phyloP scores from a whole-genome alignment of 2,888 invertebrate genomes.

The Brenthis daphne region DNA sequence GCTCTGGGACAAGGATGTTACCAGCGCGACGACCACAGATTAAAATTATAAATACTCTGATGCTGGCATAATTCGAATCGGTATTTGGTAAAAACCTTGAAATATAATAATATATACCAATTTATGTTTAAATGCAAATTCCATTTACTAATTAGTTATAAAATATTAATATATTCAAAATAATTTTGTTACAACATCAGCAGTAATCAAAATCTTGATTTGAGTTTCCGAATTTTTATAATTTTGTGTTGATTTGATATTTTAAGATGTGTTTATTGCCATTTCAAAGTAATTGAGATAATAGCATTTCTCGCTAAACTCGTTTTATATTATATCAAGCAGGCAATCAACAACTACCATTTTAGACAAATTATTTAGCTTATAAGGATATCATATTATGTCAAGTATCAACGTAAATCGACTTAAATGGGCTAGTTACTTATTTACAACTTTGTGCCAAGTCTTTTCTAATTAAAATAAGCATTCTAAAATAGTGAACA shows the following conservation, averaged over 20 bases:
- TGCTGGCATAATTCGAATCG: conserved; percentile 1
- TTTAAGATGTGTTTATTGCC: conserved; percentile 14
- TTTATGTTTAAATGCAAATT: not conserved
- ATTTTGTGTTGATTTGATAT: conserved; percentile 8
- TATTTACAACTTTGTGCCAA: no score
- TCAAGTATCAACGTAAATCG: no score
- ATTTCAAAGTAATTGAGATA: conserved; percentile 15
- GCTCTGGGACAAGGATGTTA: conserved; percentile 48
- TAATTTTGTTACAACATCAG: not conserved
- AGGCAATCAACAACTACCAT: conserved; percentile 1
- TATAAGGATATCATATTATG: not conserved
- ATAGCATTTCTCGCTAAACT: conserved; percentile 14
- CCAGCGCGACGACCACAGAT: conserved; percentile 23
- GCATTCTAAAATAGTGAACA: no score
- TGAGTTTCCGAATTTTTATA: not conserved
- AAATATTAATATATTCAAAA: not conserved
- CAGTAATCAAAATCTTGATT: conserved; percentile 4
- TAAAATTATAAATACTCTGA: conserved; percentile 16
- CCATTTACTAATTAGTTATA: not conserved
- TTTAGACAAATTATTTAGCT: conserved; percentile 4
- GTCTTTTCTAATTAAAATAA: no score
- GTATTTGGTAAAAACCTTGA: not conserved
- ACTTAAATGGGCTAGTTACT: no score
- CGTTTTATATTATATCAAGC: conserved; percentile 8
- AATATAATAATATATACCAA: not conserved